phyloP scores from a whole-genome alignment of 1,140 invertebrate genomes.

The Apis cerana region DNA sequence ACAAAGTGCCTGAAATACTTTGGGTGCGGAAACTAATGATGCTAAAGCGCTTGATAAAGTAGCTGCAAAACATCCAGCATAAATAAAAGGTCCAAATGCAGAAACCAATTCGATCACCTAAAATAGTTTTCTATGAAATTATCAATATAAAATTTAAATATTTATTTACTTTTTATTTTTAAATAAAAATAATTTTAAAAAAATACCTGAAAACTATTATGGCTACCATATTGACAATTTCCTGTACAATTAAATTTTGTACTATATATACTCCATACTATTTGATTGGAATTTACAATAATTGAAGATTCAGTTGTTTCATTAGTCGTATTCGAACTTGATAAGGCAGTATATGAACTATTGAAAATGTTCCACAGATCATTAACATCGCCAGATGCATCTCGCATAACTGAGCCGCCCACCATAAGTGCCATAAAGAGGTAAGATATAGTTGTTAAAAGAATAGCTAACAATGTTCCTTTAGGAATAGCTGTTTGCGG shows the following conservation, averaged over 20 bases:
- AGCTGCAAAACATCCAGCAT: constrained; percentile 97
- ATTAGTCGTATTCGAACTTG: constrained; percentile 32
- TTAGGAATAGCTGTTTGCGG: constrained; percentile 94
- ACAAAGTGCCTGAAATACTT: constrained; percentile 96
- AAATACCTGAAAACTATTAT: constrained; percentile 90
- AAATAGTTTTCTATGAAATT: constrained; percentile 58
- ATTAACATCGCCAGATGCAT: constrained; percentile 87
- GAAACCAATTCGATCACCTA: constrained; percentile 96
- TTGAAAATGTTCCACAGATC: constrained; percentile 77
- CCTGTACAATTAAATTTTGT: constrained; percentile 74
- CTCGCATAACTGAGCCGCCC: constrained; percentile 87
- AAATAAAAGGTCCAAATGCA: constrained; percentile 94
- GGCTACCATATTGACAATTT: constrained; percentile 88
- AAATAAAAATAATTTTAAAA: background rate
- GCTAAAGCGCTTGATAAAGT: constrained; percentile 97
- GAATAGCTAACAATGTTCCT: constrained; percentile 93
- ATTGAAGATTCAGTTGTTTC: constrained; percentile 32
- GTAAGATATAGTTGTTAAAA: constrained; percentile 92
- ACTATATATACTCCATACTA: constrained; percentile 72
- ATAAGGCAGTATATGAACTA: constrained; percentile 35
- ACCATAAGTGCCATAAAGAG: constrained; percentile 90
- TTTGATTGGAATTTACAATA: constrained; percentile 15
- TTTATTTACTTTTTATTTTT: background rate
- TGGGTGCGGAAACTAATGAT: constrained; percentile 96
- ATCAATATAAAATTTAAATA: background rate